Conservation (phyloP, 2,113 vertebrate genomes). For the Galemys pyrenaicus region DNA sequence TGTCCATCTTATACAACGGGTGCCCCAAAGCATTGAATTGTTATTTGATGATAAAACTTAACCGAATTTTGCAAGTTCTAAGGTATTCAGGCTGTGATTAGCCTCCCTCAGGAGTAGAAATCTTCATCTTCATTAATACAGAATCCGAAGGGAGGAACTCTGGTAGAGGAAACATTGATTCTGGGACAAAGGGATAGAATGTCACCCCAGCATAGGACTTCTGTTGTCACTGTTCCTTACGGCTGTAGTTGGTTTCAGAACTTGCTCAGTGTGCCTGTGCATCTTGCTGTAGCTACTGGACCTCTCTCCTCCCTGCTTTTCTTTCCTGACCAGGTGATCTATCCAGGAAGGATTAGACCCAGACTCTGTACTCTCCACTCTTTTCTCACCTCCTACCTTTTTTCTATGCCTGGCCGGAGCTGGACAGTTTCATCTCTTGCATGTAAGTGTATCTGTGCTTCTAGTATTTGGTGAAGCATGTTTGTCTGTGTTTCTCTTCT, state of each 20-base stretch:
- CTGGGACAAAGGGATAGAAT: neutral
- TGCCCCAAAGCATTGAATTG: neutral
- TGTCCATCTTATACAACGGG: neutral
- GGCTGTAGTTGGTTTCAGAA: constrained; percentile 64
- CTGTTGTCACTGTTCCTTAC: constrained; percentile 42
- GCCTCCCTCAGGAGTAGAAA: too few relatives aligned
- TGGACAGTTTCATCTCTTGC: constrained; percentile 87
- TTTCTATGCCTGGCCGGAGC: constrained; percentile 88
- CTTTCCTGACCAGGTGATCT: constrained; percentile 87
- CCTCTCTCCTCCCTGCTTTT: constrained; percentile 82
- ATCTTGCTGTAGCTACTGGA: constrained; percentile 78
- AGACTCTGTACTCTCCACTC: constrained; percentile 85
- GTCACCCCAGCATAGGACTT: neutral
- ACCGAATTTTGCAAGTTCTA: constrained; percentile 4
- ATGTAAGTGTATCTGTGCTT: constrained; percentile 88
- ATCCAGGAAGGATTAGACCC: constrained; percentile 84
- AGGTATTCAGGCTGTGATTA: neutral
- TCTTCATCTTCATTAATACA: neutral
- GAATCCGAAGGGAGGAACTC: neutral
- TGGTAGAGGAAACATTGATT: neutral
- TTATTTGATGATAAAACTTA: constrained; percentile 24
- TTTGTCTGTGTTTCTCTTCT: constrained; percentile 39
- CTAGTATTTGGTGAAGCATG: constrained; percentile 58
- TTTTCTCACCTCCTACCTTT: constrained; percentile 86
- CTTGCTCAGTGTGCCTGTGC: constrained; percentile 62